Percentiles rank a stretch among this genome's conserved stretches.
These are phyloP conservation scores for Laothoe populi DNA, from an alignment of 2,888 invertebrate species.

Conservation along the genomic window DNA sequence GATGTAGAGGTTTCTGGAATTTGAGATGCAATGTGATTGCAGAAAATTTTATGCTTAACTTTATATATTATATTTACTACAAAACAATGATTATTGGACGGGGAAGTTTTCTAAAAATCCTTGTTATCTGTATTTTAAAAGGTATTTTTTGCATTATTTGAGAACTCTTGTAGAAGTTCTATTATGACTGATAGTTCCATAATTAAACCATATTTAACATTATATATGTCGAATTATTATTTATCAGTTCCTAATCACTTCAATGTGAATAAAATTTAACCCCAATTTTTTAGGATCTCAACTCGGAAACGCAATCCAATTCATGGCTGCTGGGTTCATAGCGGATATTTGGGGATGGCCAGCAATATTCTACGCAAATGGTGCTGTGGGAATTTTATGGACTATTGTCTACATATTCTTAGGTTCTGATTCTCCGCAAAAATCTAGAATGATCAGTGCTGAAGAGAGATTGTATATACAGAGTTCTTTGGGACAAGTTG, in stretches of 20 bases:
- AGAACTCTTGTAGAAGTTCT: too few species aligned
- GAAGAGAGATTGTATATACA: slow-evolving; percentile 86
- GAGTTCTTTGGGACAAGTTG: slow-evolving; percentile 55
- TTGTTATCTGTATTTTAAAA: too few species aligned
- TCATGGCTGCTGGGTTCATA: slow-evolving; percentile 87
- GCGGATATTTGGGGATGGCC: slow-evolving; percentile 88
- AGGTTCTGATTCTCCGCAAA: slow-evolving; percentile 86
- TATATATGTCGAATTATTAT: not conserved
- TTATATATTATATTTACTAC: too few species aligned
- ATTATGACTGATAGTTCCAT: too few species aligned
- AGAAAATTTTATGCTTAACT: too few species aligned
- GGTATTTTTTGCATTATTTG: too few species aligned
- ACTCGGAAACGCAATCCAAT: slow-evolving; percentile 88
- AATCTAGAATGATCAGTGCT: slow-evolving; percentile 79
- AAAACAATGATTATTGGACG: too few species aligned
- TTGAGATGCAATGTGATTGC: too few species aligned
- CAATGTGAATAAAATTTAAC: not conserved
- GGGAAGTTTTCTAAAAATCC: too few species aligned
- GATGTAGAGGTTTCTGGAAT: too few species aligned
- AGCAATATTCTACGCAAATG: slow-evolving; percentile 89
- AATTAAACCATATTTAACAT: too few species aligned
- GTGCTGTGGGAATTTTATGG: slow-evolving; percentile 85
- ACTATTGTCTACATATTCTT: slow-evolving; percentile 81
- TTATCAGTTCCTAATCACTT: not conserved
- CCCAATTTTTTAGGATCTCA: slow-evolving; percentile 82